Conservation (phyloP, 2,797 vertebrate species). For the Molossus molossus region DNA sequence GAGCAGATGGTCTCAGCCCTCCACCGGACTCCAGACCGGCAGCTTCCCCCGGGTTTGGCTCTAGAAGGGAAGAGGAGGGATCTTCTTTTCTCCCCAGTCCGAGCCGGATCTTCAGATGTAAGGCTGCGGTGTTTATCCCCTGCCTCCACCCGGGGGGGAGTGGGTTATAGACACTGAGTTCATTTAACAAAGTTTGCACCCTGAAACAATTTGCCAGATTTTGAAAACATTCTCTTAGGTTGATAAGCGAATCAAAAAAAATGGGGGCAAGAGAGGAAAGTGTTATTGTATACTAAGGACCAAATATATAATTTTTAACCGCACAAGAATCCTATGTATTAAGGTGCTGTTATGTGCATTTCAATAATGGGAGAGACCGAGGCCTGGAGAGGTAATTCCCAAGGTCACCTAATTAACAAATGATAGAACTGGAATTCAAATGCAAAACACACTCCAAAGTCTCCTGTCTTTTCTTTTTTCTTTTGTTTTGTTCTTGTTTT, state of each 20-base stretch:
- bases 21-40: neutral
- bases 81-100: neutral
- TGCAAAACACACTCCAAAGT: neutral
- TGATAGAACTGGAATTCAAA: neutral
- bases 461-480: neutral
- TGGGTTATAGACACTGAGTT: neutral
- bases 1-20: neutral
- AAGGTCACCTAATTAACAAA: neutral
- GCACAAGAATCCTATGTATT: neutral
- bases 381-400: neutral
- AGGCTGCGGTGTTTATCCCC: neutral
- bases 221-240: neutral
- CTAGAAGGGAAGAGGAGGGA: neutral
- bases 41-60: neutral
- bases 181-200: neutral
- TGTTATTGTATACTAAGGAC: neutral
- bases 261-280: neutral
- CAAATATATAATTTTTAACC: neutral
- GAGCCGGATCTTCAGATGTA: neutral
- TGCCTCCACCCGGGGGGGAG: neutral
- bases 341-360: neutral
- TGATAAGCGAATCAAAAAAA: neutral
- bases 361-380: neutral
- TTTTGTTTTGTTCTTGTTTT: slow-evolving; percentile 29
- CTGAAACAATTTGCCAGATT: neutral